A percentile compares a stretch with the other conserved stretches of the same genome.
Conservation (phyloP, 2,113 vertebrate genomes). For the Eira barbara region DNA sequence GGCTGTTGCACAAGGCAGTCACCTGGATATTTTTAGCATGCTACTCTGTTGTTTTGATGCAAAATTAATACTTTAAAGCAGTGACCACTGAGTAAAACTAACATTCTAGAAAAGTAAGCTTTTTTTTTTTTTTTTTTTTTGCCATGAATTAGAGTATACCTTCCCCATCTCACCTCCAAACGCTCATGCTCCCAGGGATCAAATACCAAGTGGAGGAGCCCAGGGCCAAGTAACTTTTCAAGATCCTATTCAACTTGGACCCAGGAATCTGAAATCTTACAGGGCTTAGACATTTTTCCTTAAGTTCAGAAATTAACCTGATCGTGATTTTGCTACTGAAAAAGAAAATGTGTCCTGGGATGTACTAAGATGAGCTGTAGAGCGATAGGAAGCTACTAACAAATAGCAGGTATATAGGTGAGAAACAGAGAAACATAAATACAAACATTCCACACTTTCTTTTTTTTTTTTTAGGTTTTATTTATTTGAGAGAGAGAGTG, state of each 20-base stretch:
- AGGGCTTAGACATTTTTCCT: not conserved
- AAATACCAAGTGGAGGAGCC: too few species aligned
- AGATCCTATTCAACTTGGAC: not conserved
- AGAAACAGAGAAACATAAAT: not conserved
- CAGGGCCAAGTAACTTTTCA: not conserved
- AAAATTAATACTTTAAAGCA: conserved; percentile 8
- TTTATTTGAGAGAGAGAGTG: too few species aligned
- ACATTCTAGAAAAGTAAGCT: not conserved
- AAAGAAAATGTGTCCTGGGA: not conserved
- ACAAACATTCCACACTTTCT: not conserved
- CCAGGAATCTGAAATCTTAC: not conserved
- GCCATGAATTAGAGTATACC: not conserved
- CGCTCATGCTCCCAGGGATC: not conserved
- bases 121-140: not conserved
- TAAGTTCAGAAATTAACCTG: not conserved
- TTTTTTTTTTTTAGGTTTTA: not conserved
- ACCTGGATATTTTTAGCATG: not conserved
- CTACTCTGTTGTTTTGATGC: not conserved
- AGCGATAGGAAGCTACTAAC: not conserved
- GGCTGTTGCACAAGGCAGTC: not conserved
- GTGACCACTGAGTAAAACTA: not conserved
- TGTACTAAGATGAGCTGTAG: not conserved
- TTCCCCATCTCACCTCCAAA: not conserved
- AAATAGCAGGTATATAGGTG: not conserved
- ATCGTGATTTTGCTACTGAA: not conserved